These are phyloP conservation scores for Eleginops maclovinus DNA, from an alignment of 2,113 vertebrate species.

Conservation along the genomic window DNA sequence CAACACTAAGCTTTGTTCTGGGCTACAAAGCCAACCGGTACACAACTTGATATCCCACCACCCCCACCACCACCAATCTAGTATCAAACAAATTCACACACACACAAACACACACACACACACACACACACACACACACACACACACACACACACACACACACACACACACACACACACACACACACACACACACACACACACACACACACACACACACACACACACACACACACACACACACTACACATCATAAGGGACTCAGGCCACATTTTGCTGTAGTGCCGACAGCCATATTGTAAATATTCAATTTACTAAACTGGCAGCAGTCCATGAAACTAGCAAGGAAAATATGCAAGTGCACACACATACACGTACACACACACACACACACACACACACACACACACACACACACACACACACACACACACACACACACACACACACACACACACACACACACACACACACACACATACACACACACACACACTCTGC, in stretches of 20 bases:
- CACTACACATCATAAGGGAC: not conserved
- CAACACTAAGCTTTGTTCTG: conserved; percentile 23
- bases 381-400: not conserved
- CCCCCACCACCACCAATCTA: not conserved
- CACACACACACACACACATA: too few relatives aligned
- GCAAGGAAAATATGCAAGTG: not conserved
- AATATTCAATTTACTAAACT: conserved; percentile 46
- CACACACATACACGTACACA: not conserved
- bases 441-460: not conserved
- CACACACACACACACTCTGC: too few relatives aligned
- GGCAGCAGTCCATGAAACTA: conserved; percentile 26
- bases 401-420: not conserved
- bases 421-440: conserved; percentile 6
- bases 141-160: conserved; percentile 1
- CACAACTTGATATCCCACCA: not conserved
- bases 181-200: not conserved
- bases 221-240: not conserved
- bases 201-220: not conserved
- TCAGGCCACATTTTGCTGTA: conserved; percentile 26
- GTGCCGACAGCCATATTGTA: conserved; percentile 40
- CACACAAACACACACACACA: not conserved
- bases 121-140: conserved; percentile 1
- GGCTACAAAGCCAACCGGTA: conserved; percentile 25
- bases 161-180: conserved; percentile 5
- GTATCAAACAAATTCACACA: conserved; percentile 12